Evolutionary conservation across 2,113 vertebrate genomes (phyloP).

Genomic region (Progne subis): DNA sequence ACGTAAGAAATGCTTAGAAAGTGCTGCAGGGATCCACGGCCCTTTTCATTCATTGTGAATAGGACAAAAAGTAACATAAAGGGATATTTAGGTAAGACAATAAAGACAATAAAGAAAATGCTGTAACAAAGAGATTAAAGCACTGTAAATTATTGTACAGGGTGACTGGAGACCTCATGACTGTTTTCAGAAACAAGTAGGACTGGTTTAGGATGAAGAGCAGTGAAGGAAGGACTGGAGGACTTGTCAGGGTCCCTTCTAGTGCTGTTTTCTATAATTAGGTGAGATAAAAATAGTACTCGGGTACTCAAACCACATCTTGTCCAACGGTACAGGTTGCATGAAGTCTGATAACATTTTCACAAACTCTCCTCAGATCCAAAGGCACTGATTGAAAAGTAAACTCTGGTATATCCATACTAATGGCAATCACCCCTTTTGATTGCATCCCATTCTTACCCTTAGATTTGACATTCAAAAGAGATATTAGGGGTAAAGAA

Average conservation of each 20-base stretch:
- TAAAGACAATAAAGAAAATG: not conserved
- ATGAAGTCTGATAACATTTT: not conserved
- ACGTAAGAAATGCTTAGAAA: not conserved
- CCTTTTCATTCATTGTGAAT: not conserved
- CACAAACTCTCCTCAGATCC: not conserved
- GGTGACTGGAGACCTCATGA: not conserved
- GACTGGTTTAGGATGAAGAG: not conserved
- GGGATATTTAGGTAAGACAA: not conserved
- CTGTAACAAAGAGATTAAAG: not conserved
- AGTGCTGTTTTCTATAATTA: not conserved
- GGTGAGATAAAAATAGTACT: not conserved
- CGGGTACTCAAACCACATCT: not conserved
- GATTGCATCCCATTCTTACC: not conserved
- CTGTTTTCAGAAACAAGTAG: not conserved
- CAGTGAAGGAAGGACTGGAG: not conserved
- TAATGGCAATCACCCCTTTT: not conserved
- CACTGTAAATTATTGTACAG: not conserved
- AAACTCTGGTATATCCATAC: not conserved
- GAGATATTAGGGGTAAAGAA: not conserved
- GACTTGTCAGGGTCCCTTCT: not conserved
- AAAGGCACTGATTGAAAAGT: not conserved
- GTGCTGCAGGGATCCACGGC: not conserved
- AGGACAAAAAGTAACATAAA: not conserved
- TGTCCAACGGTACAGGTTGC: not conserved
- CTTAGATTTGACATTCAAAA: not conserved